Conservation (phyloP, 2,113 vertebrate species). For the Malurus cyaneus region DNA sequence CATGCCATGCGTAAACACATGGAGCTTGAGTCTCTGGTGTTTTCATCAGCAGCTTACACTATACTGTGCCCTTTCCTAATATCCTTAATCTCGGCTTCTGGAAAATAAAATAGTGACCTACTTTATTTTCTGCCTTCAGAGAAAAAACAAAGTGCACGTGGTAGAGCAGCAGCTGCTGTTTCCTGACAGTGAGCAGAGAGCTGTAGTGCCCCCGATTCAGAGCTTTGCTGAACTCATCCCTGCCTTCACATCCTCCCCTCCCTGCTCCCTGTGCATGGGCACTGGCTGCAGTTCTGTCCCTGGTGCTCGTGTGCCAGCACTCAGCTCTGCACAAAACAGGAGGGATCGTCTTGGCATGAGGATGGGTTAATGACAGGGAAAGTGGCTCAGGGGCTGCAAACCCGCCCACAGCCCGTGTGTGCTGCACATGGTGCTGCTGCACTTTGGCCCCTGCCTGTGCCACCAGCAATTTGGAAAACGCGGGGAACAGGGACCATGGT, state of each 20-base stretch:
- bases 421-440: background rate
- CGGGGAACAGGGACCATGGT: background rate
- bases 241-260: background rate
- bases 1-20: background rate
- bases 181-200: background rate
- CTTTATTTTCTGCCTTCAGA: slow-evolving; percentile 37
- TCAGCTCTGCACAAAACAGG: background rate
- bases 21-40: background rate
- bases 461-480: background rate
- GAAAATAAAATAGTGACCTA: slow-evolving; percentile 60
- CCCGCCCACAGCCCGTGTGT: background rate
- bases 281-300: background rate
- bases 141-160: slow-evolving; percentile 16
- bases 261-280: accelerated
- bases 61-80: background rate
- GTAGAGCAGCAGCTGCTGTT: slow-evolving; percentile 30
- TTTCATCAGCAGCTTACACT: slow-evolving; percentile 33
- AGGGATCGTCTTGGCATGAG: background rate
- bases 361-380: background rate
- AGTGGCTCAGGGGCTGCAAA: background rate
- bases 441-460: background rate
- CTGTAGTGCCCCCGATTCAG: background rate
- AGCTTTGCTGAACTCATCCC: background rate
- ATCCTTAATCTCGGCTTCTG: slow-evolving; percentile 55
- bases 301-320: background rate